Conservation (phyloP, 1,140 invertebrate genomes). For the Diuraphis noxia region DNA sequence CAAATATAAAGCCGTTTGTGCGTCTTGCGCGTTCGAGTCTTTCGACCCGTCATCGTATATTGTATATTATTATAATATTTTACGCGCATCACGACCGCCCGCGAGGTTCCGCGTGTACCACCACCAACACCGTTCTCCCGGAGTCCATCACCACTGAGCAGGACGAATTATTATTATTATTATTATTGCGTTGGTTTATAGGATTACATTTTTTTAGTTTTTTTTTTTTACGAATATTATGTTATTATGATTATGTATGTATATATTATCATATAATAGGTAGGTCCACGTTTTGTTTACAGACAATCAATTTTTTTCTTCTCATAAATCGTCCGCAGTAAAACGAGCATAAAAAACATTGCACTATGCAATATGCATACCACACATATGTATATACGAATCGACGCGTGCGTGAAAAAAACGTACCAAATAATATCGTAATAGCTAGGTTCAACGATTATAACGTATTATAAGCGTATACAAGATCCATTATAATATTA, state of each 20-base stretch:
- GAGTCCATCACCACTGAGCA: not conserved
- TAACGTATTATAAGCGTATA: no score
- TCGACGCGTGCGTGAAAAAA: not conserved
- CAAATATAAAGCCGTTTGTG: not conserved
- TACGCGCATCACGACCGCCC: not conserved
- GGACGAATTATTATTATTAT: not conserved
- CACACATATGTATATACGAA: not conserved
- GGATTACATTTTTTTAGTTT: not conserved
- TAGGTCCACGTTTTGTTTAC: not conserved
- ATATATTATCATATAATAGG: no score
- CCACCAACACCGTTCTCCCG: not conserved
- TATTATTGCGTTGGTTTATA: not conserved
- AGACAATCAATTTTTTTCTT: not conserved
- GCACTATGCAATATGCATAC: no score
- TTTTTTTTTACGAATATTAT: not conserved
- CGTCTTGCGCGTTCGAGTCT: not conserved
- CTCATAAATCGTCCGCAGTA: not conserved
- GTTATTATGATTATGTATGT: not conserved
- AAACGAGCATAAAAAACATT: not conserved
- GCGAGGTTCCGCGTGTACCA: not conserved
- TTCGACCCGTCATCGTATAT: constrained; percentile 35
- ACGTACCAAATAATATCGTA: not conserved
- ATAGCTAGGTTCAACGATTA: no score
- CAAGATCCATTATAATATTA: no score
- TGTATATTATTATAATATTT: not conserved